Percentiles rank a stretch among this genome's conserved stretches.
phyloP scores from a whole-genome alignment of 2,797 vertebrate species.

The Enteromius thamalakanensis region DNA sequence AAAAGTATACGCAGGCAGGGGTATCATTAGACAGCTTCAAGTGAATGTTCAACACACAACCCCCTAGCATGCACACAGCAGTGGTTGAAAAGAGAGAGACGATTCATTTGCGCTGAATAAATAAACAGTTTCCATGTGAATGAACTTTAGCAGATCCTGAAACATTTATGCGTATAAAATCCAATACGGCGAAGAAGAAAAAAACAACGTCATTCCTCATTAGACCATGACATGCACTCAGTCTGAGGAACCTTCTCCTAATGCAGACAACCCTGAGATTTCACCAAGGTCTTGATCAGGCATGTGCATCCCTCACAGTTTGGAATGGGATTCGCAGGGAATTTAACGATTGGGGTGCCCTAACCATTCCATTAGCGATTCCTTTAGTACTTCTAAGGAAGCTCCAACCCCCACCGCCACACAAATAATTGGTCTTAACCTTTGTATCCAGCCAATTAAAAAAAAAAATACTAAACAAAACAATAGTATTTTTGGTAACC shows the following conservation, averaged over 20 bases:
- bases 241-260: background rate
- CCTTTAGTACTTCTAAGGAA: slow-evolving; percentile 28
- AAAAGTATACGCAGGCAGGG: background rate
- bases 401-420: background rate
- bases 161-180: slow-evolving; percentile 45
- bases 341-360: slow-evolving; percentile 1
- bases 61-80: slow-evolving; percentile 14
- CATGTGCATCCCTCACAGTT: slow-evolving; percentile 15
- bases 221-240: slow-evolving; percentile 14
- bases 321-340: slow-evolving; percentile 13
- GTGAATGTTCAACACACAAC: slow-evolving; percentile 41
- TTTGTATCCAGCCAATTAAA: background rate
- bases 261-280: background rate
- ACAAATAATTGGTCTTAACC: slow-evolving; percentile 4
- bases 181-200: slow-evolving; percentile 25
- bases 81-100: slow-evolving; percentile 32
- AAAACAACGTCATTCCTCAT: slow-evolving; percentile 9
- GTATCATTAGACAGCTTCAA: slow-evolving; percentile 31
- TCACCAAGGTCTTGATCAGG: background rate
- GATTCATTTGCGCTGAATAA: slow-evolving; percentile 58
- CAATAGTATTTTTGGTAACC: background rate
- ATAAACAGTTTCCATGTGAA: slow-evolving; percentile 50
- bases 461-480: background rate
- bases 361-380: slow-evolving; percentile 9
- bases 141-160: slow-evolving; percentile 46